A percentile compares a stretch with the other conserved stretches of the same genome.
Conservation (phyloP, 1,140 invertebrate species). For the Bombus impatiens region DNA sequence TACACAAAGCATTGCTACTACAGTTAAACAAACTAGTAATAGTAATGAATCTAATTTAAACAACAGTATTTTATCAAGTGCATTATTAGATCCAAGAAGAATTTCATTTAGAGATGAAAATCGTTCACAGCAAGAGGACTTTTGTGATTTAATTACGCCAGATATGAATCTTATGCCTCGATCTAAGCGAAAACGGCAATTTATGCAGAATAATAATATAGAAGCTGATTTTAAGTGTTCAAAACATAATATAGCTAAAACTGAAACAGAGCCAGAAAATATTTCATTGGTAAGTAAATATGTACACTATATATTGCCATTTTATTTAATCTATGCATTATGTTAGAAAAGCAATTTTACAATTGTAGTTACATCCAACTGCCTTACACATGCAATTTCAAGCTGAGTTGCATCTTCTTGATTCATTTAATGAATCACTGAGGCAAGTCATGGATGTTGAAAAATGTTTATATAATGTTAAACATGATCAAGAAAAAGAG, state of each 20-base stretch:
- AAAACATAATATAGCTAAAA: constrained; percentile 42
- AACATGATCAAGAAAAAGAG: constrained; percentile 70
- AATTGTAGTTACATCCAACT: constrained; percentile 74
- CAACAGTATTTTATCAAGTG: constrained; percentile 67
- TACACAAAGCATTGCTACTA: constrained; percentile 39
- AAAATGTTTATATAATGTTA: constrained; percentile 75
- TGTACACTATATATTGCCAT: background rate
- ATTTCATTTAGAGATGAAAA: constrained; percentile 77
- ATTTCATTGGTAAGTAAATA: constrained; percentile 65
- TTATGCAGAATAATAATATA: constrained; percentile 62
- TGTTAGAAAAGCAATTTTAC: constrained; percentile 28
- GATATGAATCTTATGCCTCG: constrained; percentile 77
- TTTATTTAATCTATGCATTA: constrained; percentile 17
- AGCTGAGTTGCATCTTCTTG: constrained; percentile 79
- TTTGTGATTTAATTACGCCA: constrained; percentile 76
- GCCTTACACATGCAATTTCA: constrained; percentile 81
- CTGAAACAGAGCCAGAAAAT: constrained; percentile 57
- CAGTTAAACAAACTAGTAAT: constrained; percentile 46
- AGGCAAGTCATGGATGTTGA: constrained; percentile 77
- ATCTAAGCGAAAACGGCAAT: constrained; percentile 73
- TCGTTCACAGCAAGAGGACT: constrained; percentile 75
- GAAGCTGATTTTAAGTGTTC: constrained; percentile 54
- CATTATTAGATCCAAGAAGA: constrained; percentile 75
- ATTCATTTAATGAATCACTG: constrained; percentile 79
- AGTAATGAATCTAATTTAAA: constrained; percentile 67